Conservation (phyloP, 2,888 invertebrate species). For the Keiferia lycopersicella region DNA sequence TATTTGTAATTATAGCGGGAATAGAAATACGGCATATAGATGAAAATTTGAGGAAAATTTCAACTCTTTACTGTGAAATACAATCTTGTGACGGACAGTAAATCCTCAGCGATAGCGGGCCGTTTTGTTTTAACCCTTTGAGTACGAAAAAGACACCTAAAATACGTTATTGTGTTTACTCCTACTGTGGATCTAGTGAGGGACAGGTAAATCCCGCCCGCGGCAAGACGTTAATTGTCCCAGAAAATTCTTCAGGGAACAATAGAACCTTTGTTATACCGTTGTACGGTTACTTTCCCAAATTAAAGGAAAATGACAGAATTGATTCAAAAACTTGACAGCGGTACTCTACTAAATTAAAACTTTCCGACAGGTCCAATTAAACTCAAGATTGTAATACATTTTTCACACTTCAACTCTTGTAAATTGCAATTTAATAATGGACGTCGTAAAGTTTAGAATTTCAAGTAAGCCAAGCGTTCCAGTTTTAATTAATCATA, state of each 20-base stretch:
- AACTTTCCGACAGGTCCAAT: background rate
- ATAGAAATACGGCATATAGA: too few relatives aligned
- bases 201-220: conserved; percentile 13
- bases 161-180: too few relatives aligned
- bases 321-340: background rate
- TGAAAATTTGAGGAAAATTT: too few relatives aligned
- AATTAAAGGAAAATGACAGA: conserved; percentile 1
- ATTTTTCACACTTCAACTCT: background rate
- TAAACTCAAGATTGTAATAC: background rate
- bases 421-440: conserved; percentile 4
- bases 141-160: too few relatives aligned
- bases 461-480: background rate
- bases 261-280: background rate
- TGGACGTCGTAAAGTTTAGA: background rate
- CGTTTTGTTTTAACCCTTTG: too few relatives aligned
- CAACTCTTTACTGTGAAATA: too few relatives aligned
- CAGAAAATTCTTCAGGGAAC: conserved; percentile 7
- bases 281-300: conserved; percentile 52
- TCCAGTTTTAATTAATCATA: background rate
- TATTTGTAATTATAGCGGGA: too few relatives aligned
- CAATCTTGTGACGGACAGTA: too few relatives aligned
- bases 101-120: too few relatives aligned
- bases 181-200: background rate
- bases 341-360: background rate
- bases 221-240: conserved; percentile 22